phyloP scores from a whole-genome alignment of 2,888 invertebrate species.

The Apoderus coryli region DNA sequence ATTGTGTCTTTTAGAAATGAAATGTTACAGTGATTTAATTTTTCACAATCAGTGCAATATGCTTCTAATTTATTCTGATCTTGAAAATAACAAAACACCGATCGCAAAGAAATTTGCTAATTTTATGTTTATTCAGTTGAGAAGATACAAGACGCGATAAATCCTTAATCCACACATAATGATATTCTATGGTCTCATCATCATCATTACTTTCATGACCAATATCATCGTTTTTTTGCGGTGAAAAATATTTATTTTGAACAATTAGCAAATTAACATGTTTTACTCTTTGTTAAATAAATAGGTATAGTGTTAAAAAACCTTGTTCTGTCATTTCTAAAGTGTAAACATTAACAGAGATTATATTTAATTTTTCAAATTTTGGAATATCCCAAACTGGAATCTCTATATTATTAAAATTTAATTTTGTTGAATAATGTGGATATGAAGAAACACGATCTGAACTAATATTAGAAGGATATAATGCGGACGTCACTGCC shows the following conservation, averaged over 20 bases:
- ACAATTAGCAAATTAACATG: conserved; percentile 15
- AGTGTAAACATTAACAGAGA: conserved; percentile 17
- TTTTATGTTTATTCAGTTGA: conserved; percentile 10
- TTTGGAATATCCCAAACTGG: conserved; percentile 16
- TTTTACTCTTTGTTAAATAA: conserved; percentile 11
- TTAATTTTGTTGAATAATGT: conserved; percentile 15
- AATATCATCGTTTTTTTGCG: conserved; percentile 4
- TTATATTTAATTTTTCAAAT: conserved; percentile 18
- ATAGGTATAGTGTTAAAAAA: too few species aligned
- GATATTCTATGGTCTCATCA: conserved; percentile 7
- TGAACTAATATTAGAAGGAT: conserved; percentile 12
- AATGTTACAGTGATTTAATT: conserved; percentile 11
- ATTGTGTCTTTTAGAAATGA: conserved; percentile 11
- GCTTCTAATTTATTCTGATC: conserved; percentile 1
- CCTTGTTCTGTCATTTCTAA: too few species aligned
- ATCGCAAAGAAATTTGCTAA: conserved; percentile 11
- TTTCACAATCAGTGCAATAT: conserved; percentile 10
- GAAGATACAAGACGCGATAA: conserved; percentile 11
- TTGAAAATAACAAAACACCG: conserved; percentile 15
- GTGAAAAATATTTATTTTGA: conserved; percentile 11
- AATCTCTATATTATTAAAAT: conserved; percentile 16
- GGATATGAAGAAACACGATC: conserved; percentile 15
- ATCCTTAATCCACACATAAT: conserved; percentile 17
- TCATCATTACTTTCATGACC: not conserved
- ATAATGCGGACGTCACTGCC: conserved; percentile 18